Evolutionary conservation across 2,797 vertebrate genomes (phyloP).

Genomic region (Telmatherina bonti): DNA sequence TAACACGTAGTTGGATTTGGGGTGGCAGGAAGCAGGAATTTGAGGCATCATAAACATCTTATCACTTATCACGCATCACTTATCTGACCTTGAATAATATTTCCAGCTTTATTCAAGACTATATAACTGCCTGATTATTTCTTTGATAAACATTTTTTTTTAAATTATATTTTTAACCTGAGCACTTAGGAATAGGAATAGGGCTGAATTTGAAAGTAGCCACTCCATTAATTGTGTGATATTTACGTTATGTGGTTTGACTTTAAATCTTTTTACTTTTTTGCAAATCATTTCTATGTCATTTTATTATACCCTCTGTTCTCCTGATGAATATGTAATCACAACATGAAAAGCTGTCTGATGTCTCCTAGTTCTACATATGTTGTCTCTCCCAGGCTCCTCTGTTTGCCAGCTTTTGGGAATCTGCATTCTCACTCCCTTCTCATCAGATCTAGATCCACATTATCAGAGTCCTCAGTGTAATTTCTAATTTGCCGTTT

Average conservation of each 20-base stretch:
- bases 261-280: not conserved
- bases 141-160: not conserved
- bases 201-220: not conserved
- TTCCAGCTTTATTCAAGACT: not conserved
- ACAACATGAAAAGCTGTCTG: not conserved
- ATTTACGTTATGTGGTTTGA: not conserved
- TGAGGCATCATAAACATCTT: too few species aligned
- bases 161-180: not conserved
- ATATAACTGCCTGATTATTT: not conserved
- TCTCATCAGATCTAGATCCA: not conserved
- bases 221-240: not conserved
- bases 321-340: not conserved
- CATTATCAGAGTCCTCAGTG: not conserved
- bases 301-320: not conserved
- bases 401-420: not conserved
- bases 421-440: not conserved
- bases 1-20: too few species aligned
- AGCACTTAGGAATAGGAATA: too few species aligned
- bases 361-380: not conserved
- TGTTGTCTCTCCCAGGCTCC: not conserved
- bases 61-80: not conserved
- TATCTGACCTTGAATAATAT: constrained; percentile 9
- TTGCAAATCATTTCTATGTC: not conserved
- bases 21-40: too few species aligned
- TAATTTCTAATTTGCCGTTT: not conserved